Base-by-base conservation (phyloP, 2,113 vertebrate species). In the Galbula dea region DNA sequence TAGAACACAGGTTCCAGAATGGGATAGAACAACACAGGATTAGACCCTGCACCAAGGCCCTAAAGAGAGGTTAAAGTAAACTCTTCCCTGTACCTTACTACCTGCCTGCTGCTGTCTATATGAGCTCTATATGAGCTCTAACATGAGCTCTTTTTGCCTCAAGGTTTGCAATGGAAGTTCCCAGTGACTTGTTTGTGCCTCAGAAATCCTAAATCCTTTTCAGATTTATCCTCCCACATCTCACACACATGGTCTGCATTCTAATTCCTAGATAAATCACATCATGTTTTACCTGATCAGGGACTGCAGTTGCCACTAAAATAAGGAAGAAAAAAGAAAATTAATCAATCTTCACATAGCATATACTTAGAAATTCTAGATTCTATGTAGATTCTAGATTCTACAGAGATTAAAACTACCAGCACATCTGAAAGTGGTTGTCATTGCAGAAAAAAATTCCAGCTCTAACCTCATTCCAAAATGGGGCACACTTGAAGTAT, bases 281-380 rank as follows among this genome's bases (percentile, higher is more conserved):
- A 73, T 73, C 66, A 86, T 66, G 29, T 97, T 96, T 98, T 98
- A 99, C 99, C 99, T 99, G 98, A 90, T 98, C 98, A 89, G 98
- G 98, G 77, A 97, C 94, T 95, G 96, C 83, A 96, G 98, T 98
- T 96, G 97, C 98, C 98, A 98, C 98, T 98, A 97, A 97, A 97
- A 98, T 34, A 87, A 97, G 91, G 97, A 97, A 96, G 94, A 97
- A 97, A 97, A 88, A 82, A 88, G 91, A 86, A 66, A 96, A 96
- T 90, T 68, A 94, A 93, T 93, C 29, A 80, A 9, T 81, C 54
- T 95, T 67, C 49, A 68, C 24, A n/a, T 46, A 72, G 52, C 21
- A 54, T 71, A 55, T 58, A 48, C 26, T 89, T 45, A 57, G 11
- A 37, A 29, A 57, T 49, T 68, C 62, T n/a, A n/a, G n/a, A n/a